Evolutionary conservation across 2,113 vertebrate species (phyloP), one percentile per base, ranked within the genome.

Genomic region (Psammodynastes pulverulentus): DNA sequence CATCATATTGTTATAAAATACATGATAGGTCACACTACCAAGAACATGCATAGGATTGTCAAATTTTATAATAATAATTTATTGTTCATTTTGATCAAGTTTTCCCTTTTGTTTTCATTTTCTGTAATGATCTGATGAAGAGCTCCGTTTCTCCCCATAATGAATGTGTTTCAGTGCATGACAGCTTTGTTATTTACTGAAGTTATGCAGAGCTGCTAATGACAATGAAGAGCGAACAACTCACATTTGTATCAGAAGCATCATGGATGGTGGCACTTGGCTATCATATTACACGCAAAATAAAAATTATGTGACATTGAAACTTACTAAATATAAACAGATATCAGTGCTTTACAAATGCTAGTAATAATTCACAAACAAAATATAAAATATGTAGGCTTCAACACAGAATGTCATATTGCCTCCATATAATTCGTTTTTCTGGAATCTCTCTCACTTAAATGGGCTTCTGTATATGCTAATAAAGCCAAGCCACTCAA

Each of bases 131-230:
- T 95, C 95, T 94, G 93, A 92, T 0, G 0, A 94, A 94, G 93
- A 45, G 10, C 1, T 79, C 17, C 17, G 21, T 43, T 67, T 95
- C 93, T 45, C 91, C 95, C 94, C 62, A 90, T 92, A 94, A 46
- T 87, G 90, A 95, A 88, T 29, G 1, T 89, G 91, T 95, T 95
- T 95, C 93, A 87, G 19, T 93, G 90, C 88, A 53, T 46, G 53
- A 93, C 88, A 91, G 89, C 62, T 48, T 0, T 88, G 91, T 87
- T 94, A 89, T 90, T 93, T 94, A 93, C 72, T 95, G 89, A 93
- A 95, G 92, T 89, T 7, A 0, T 95, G 92, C 51, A 93, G 94
- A 96, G 95, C 94, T 84, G 88, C 87, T 96, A 94, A 93, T 90
- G 49, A 39, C 86, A 46, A n/a, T 54, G 90, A 91, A 53, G 86